Base-by-base conservation (phyloP, 2,888 invertebrate genomes). In the Catocala fraxini region DNA sequence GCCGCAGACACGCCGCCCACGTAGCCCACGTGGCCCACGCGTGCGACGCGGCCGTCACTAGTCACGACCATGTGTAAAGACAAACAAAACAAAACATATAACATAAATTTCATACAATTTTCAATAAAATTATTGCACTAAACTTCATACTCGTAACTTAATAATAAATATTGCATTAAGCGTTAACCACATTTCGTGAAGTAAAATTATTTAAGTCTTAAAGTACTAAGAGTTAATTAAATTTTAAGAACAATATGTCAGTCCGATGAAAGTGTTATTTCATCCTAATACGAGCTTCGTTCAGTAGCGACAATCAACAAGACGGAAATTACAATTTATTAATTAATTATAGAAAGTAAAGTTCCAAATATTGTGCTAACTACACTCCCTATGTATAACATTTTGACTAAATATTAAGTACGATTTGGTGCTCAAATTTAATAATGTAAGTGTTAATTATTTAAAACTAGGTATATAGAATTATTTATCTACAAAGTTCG, bases 351-450 rank as follows among this genome's bases (percentile, higher is more conserved):
- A 83, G 76, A 84, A 83, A 73, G 79, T 85, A 87, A 88, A 84
- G 74, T 81, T 82, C 85, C 82, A 83, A 87, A 85, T 79, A 84
- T 86, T 87, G 84, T 84, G 85, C 86, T 87, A 86, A 82, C 86
- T 87, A 86, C 83, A 82, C 65, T 81, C 69, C 79, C 82, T 85
- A 87, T 76, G 71, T 82, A 79, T 89, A 90, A 92, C 85, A 91
- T 91, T 92, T 93, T 93, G 89, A 91, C 92, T 93, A 93, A 93
- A 91, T 89, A 92, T 92, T 93, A 94, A 94, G 93, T 94, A 94
- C 93, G 90, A 93, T 93, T 94, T 93, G 93, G 93, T 94, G 93
- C 93, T 94, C 93, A 91, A 92, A 90, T 89, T 89, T 88, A 86
- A 89, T 91, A 88, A 91, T 89, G 89, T 91, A 90, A 88, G 91